phyloP scores from a whole-genome alignment of 2,797 vertebrate genomes.

The Amblyopsis hoosieri region DNA sequence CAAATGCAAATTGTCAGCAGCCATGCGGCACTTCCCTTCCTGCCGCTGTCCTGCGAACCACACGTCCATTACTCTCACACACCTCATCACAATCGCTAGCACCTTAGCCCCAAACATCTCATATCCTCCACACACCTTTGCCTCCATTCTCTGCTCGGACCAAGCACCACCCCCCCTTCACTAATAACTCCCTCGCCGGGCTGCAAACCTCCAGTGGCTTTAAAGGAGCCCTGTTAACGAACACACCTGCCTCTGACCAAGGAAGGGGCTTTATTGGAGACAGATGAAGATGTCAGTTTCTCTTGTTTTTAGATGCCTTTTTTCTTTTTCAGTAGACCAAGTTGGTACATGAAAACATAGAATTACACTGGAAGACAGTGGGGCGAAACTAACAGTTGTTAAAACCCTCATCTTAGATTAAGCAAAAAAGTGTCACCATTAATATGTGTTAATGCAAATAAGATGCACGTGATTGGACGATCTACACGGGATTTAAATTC shows the following conservation, averaged over 20 bases:
- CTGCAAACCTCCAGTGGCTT: conserved; percentile 6
- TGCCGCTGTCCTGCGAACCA: conserved; percentile 42
- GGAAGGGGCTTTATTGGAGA: too few species aligned
- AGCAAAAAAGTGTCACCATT: too few species aligned
- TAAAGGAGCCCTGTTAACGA: conserved; percentile 28
- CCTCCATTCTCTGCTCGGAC: conserved; percentile 52
- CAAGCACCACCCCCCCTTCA: conserved; percentile 38
- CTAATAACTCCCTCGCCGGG: conserved; percentile 50
- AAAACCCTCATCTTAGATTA: too few species aligned
- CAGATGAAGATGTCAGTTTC: too few species aligned
- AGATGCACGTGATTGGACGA: too few species aligned
- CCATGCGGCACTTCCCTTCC: conserved; percentile 52
- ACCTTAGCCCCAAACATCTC: conserved; percentile 68
- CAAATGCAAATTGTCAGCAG: conserved; percentile 22
- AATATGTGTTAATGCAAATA: too few species aligned
- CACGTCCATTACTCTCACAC: conserved; percentile 65
- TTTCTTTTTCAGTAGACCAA: too few species aligned
- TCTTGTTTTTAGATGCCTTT: too few species aligned
- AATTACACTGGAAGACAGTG: neutral
- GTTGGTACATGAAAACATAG: too few species aligned
- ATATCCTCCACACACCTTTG: conserved; percentile 72
- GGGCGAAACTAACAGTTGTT: conserved; percentile 10
- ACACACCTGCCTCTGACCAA: conserved; percentile 30
- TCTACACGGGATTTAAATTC: too few species aligned
- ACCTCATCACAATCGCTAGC: conserved; percentile 67